Percentiles rank a stretch among this genome's conserved stretches.
phyloP scores from a whole-genome alignment of 2,113 vertebrate genomes.

The Python bivittatus region DNA sequence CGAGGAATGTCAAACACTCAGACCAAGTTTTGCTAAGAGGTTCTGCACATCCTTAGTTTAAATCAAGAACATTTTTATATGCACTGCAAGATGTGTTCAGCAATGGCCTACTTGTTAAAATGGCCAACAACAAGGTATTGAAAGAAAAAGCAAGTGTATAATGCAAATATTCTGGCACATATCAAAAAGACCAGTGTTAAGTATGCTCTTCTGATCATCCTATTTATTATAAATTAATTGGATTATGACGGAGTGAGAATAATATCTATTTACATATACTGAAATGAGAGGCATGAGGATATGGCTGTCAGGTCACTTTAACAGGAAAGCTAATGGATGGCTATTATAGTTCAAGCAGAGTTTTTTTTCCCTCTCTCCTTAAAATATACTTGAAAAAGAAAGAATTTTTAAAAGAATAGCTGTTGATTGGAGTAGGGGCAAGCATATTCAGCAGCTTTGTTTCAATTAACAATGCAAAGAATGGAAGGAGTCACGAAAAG shows the following conservation, averaged over 20 bases:
- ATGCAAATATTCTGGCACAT: background rate
- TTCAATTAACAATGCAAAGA: background rate
- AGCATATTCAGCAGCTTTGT: background rate
- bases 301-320: background rate
- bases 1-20: background rate
- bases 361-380: background rate
- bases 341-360: background rate
- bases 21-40: background rate
- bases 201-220: background rate
- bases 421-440: background rate
- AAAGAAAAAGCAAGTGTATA: background rate
- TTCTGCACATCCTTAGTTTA: background rate
- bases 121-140: constrained; percentile 2
- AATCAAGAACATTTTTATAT: background rate
- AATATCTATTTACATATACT: constrained; percentile 14
- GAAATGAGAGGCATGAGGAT: constrained; percentile 16
- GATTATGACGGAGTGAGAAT: background rate
- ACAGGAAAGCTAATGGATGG: background rate
- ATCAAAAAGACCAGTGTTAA: constrained; percentile 25
- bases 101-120: background rate
- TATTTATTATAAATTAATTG: constrained; percentile 38
- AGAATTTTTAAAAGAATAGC: background rate
- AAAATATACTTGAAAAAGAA: background rate
- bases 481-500: background rate
- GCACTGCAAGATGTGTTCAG: background rate